A percentile compares a stretch with the other conserved stretches of the same genome.
These are phyloP conservation scores for Alviniconcha strummeri DNA, from an alignment of 2,888 invertebrate genomes.

Conservation along the genomic window DNA sequence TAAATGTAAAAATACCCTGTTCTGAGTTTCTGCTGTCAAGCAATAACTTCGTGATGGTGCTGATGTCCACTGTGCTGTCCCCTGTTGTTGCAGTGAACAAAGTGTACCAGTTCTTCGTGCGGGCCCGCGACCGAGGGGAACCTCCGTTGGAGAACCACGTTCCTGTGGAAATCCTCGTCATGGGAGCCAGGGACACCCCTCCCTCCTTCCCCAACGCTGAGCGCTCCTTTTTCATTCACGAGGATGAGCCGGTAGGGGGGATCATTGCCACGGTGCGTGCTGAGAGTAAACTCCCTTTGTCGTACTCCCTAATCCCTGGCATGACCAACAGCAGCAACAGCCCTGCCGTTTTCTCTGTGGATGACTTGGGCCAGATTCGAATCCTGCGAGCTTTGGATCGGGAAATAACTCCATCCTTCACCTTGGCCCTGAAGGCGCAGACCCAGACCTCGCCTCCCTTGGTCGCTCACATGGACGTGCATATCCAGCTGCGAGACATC, in stretches of 20 bases:
- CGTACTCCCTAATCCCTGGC: constrained; percentile 79
- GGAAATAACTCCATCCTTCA: constrained; percentile 78
- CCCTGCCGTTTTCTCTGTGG: constrained; percentile 72
- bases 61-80: too few relatives aligned
- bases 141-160: constrained; percentile 84
- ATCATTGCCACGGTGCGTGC: constrained; percentile 82
- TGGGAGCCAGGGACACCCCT: constrained; percentile 81
- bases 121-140: constrained; percentile 88
- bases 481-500: constrained; percentile 88
- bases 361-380: constrained; percentile 62
- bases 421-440: constrained; percentile 78
- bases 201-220: constrained; percentile 85
- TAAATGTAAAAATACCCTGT: too few relatives aligned
- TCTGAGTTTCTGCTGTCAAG: too few relatives aligned
- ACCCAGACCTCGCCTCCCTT: constrained; percentile 84
- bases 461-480: constrained; percentile 78
- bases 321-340: constrained; percentile 72
- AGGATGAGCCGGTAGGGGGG: constrained; percentile 81
- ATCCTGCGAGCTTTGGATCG: constrained; percentile 84
- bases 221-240: constrained; percentile 87
- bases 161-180: constrained; percentile 87
- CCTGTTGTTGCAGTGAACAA: constrained; percentile 53
- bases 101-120: constrained; percentile 88
- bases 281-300: constrained; percentile 78
- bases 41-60: too few relatives aligned